Percentiles rank a stretch among this genome's conserved stretches.
phyloP scores from a whole-genome alignment of 37 sponge, comb jelly and placozoan genomes.

The Aplysina aerophoba region DNA sequence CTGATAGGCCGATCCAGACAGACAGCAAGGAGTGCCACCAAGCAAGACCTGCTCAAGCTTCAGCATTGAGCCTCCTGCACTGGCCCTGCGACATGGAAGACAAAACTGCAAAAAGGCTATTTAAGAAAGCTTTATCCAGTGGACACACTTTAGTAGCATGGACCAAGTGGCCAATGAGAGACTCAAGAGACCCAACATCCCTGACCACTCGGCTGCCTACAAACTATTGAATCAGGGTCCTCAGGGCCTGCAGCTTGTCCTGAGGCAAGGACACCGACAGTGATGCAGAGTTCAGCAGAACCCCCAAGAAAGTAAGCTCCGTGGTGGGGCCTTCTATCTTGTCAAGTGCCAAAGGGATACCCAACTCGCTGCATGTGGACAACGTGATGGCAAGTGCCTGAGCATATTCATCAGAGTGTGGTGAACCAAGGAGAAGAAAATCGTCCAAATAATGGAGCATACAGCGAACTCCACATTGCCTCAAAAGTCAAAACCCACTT shows the following conservation, averaged over 20 bases:
- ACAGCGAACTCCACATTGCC: neutral
- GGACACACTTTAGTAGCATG: constrained; percentile 23
- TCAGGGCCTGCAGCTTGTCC: neutral
- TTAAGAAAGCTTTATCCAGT: constrained; percentile 21
- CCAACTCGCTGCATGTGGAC: neutral
- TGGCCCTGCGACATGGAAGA: neutral
- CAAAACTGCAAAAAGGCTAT: neutral
- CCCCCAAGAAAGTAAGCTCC: neutral
- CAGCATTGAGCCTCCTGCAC: neutral
- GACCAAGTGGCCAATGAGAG: constrained; percentile 18
- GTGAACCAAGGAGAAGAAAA: constrained; percentile 5
- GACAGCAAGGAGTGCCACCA: too few relatives aligned
- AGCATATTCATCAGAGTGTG: neutral
- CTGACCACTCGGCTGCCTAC: neutral
- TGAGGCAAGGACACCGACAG: neutral
- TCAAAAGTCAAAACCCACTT: constrained; percentile 27
- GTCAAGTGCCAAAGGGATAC: constrained; percentile 12
- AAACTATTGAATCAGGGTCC: neutral
- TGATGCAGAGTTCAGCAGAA: neutral
- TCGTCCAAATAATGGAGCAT: constrained; percentile 20
- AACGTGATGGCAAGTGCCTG: constrained; percentile 6
- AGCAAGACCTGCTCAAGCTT: neutral
- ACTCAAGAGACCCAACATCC: neutral
- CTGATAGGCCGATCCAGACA: too few relatives aligned
- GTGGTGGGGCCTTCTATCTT: constrained; percentile 25